Evolutionary conservation across 2,888 invertebrate species (phyloP).

Genomic region (Synanthedon myopaeformis): DNA sequence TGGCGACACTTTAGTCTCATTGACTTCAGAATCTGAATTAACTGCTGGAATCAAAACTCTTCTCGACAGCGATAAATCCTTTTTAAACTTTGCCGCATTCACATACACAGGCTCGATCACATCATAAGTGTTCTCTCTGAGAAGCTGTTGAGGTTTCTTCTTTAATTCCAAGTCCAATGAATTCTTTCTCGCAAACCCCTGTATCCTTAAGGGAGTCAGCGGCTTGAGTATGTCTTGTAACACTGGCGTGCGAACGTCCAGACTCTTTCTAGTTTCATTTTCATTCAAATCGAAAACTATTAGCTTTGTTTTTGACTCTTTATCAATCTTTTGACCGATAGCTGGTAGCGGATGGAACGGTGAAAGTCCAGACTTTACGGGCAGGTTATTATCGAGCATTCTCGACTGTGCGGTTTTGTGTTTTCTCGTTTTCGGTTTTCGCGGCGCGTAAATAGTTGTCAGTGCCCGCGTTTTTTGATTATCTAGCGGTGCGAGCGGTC

Average conservation of each 20-base stretch:
- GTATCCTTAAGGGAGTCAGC: constrained; percentile 45
- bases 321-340: constrained; percentile 46
- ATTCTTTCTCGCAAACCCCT: constrained; percentile 33
- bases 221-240: constrained; percentile 52
- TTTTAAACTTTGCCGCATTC: constrained; percentile 29
- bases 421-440: constrained; percentile 45
- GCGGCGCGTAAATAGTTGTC: constrained; percentile 59
- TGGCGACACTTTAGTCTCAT: constrained; percentile 33
- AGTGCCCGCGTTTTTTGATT: constrained; percentile 54
- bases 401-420: constrained; percentile 50
- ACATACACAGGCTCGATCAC: constrained; percentile 53
- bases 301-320: constrained; percentile 45
- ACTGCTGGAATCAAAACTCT: constrained; percentile 7
- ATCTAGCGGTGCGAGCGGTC: constrained; percentile 51
- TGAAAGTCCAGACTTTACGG: constrained; percentile 43
- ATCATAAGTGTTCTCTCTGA: constrained; percentile 61
- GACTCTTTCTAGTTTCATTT: constrained; percentile 15
- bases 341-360: constrained; percentile 63
- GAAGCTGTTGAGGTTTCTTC: constrained; percentile 41
- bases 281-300: constrained; percentile 51
- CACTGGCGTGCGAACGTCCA: constrained; percentile 15
- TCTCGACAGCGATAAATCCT: constrained; percentile 16
- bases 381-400: constrained; percentile 53
- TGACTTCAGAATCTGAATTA: constrained; percentile 5
- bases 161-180: constrained; percentile 21